Percentiles rank a stretch among this genome's conserved stretches.
phyloP scores from a whole-genome alignment of 2,888 invertebrate genomes.

The Amblyteles armatorius region DNA sequence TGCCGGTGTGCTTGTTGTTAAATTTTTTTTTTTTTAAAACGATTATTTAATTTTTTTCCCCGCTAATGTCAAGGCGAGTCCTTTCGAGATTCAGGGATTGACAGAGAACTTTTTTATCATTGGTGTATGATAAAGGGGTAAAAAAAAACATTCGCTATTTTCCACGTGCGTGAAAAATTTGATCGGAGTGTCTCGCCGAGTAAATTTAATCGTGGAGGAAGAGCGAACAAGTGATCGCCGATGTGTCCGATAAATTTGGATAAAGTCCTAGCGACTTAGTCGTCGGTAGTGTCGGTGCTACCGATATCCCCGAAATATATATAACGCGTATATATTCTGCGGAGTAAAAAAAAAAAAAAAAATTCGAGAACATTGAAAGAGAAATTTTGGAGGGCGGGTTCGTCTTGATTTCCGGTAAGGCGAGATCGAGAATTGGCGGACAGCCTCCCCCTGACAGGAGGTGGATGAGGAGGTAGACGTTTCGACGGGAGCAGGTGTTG shows the following conservation, averaged over 20 bases:
- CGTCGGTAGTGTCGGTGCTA: constrained; percentile 61
- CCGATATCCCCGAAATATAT: constrained; percentile 40
- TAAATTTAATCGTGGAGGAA: background rate
- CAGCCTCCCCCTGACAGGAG: constrained; percentile 10
- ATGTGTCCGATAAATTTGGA: constrained; percentile 49
- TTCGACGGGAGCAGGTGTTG: constrained; percentile 27
- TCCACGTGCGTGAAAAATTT: constrained; percentile 34
- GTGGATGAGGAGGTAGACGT: background rate
- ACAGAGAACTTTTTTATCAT: constrained; percentile 26
- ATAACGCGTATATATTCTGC: background rate
- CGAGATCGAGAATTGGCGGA: constrained; percentile 2
- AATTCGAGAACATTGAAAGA: background rate
- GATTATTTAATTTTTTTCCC: constrained; percentile 2
- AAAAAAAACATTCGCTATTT: constrained; percentile 19
- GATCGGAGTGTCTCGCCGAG: constrained; percentile 6
- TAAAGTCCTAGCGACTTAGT: constrained; percentile 55
- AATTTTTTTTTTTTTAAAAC: background rate
- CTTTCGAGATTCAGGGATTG: background rate
- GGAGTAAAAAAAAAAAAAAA: background rate
- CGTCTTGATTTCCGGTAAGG: constrained; percentile 5
- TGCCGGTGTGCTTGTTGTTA: constrained; percentile 46
- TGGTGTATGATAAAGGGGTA: constrained; percentile 10
- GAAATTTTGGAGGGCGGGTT: background rate
- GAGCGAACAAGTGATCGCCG: constrained; percentile 33
- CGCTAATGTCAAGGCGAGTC: background rate